Evolutionary conservation across 2,797 vertebrate species (phyloP), one percentile per base, ranked within the genome.

Genomic region (Gorsachius magnificus): DNA sequence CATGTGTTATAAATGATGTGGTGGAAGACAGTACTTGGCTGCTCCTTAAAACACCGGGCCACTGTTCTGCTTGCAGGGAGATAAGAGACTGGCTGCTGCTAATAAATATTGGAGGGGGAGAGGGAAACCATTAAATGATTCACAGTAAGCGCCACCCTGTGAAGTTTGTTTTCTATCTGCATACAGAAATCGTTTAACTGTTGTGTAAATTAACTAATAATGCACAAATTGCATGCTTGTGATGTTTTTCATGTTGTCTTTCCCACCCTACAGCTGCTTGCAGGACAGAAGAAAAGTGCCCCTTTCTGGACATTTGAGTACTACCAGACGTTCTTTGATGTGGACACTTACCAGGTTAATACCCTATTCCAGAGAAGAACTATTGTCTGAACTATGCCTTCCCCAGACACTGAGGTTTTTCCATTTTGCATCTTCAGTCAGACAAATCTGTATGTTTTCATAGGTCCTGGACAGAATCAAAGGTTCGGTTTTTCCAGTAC

Each of bases 271-370:
- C 77, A 99, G 99, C 98, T 99, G 94, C 99, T 99, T 88, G 98
- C 99, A 24, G 99, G 98, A 86, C 98, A 99, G 97, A 99, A 98
- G 98, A 99, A 99, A 98, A 99, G 96, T 96, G 98, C 98, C 48
- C 99, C 99, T 48, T 99, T 99, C 98, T 99, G 99, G 99, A 99
- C 99, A 0, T 99, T 99, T 97, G 99, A 99, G 43, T 99, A 99
- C 97, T 99, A 99, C 95, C 99, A 99, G 95, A 98, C 97, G 1
- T 99, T 99, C 96, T 99, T 99, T 29, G 99, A 99, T 92, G 98
- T 99, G 66, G 99, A 99, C 83, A 99, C 99, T 0, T 98, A 98
- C 94, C 99, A 99, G 97, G 99, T 99, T 51, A 90, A 9, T 33
- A 10, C 5, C 69, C 20, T 18, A 7, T 17, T 74, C 33, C 29